Base-by-base conservation (phyloP, 2,797 vertebrate genomes). In the Chloroceryle amazona region DNA sequence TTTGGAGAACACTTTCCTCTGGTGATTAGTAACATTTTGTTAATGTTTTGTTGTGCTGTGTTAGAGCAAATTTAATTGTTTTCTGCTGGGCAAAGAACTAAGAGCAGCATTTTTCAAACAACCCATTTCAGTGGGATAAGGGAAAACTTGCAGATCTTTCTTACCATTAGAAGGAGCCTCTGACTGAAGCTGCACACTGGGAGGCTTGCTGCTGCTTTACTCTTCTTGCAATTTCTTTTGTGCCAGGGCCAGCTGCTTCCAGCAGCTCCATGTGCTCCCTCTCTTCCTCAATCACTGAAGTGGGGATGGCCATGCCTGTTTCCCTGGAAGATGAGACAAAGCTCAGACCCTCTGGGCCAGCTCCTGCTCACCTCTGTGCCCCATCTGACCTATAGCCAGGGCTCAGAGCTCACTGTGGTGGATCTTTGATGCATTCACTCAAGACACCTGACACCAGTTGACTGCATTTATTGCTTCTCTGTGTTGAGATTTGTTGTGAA, bases 251-350 rank as follows among this genome's bases (percentile, higher is more conserved):
- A 13, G 21, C 21, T 41, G 10, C 42, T 85, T 82, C 55, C 47
- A 71, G 16, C 17, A 72, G 37, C 6, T 12, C 15, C 17, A 2
- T 1, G 2, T 58, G 4, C 20, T 92, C 9, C 25, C 12, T 25
- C 19, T 72, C 39, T 63, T 82, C 14, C 39, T 68, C 44, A 22
- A 8, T 23, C 25, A 1, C 65, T 51, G 5, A 46, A 18, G 8
- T 14, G 33, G 5, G 21, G 10, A 14, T 42, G 25, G 19, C 63
- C 16, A 4, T 57, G 9, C 5, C 11, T 0, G 0, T 22, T 68
- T 68, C 44, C 15, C 39, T 89, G 67, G 44, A 57, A 70, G 29
- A 47, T 4, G 13, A 26, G 25, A 11, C 25, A 61, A 81, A 73
- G 6, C 55, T 37, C 2, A 2, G 51, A 9, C 25, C 11, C 28